Evolutionary conservation across 2,113 vertebrate species (phyloP).

Genomic region (Cyprinodon variegatus): DNA sequence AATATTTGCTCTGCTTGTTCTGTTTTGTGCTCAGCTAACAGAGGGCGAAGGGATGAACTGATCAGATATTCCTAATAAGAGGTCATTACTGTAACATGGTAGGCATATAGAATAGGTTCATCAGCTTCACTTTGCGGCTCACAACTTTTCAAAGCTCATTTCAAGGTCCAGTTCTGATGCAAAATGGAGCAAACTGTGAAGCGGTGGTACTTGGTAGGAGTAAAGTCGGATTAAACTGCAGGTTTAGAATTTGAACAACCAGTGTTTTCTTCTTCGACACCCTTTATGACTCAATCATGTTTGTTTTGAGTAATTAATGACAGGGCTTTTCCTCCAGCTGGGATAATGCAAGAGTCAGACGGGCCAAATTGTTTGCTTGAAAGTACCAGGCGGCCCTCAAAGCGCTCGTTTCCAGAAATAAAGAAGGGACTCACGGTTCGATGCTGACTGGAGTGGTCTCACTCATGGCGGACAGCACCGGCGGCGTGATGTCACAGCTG

Average conservation of each 20-base stretch:
- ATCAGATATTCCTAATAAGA: too few relatives aligned
- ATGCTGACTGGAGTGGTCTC: conserved; percentile 97
- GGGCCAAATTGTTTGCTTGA: neutral
- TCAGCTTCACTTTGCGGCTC: too few relatives aligned
- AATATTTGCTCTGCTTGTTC: too few relatives aligned
- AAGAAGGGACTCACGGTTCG: conserved; percentile 90
- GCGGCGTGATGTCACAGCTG: conserved; percentile 94
- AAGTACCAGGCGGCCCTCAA: conserved; percentile 16
- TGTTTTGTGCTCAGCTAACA: too few relatives aligned
- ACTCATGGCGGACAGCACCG: conserved; percentile 88
- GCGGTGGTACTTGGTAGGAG: conserved; percentile 25
- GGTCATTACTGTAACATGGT: too few relatives aligned
- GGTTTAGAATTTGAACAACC: conserved; percentile 40
- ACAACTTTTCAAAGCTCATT: neutral
- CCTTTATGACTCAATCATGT: conserved; percentile 13
- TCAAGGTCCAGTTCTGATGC: neutral
- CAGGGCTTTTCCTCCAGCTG: conserved; percentile 18
- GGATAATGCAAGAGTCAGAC: conserved; percentile 8
- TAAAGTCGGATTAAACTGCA: neutral
- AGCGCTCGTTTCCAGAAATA: conserved; percentile 6
- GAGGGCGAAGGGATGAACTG: too few relatives aligned
- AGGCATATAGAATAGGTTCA: too few relatives aligned
- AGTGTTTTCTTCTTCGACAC: conserved; percentile 19
- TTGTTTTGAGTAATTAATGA: conserved; percentile 45
- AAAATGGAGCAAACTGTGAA: conserved; percentile 45